Conservation (phyloP, 2,888 invertebrate species). For the Drepana falcataria region DNA sequence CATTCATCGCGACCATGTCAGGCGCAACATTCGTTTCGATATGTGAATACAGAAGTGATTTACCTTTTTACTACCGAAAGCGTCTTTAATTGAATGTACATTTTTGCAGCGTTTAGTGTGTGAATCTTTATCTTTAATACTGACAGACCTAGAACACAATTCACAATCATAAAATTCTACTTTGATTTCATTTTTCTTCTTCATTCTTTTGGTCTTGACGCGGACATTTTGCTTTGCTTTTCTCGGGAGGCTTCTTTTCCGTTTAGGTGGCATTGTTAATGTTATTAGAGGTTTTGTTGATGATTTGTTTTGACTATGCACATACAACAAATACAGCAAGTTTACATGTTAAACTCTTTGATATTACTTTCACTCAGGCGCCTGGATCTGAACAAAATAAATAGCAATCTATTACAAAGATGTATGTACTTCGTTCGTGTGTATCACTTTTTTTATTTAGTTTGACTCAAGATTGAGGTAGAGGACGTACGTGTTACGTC, state of each 20-base stretch:
- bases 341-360: conserved; percentile 48
- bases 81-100: background rate
- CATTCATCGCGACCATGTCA: background rate
- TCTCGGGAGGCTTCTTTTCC: conserved; percentile 46
- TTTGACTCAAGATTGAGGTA: too few species aligned
- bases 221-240: conserved; percentile 11
- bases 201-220: background rate
- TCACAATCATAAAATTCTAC: background rate
- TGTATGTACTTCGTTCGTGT: too few species aligned
- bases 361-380: conserved; percentile 75
- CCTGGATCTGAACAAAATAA: conserved; percentile 12
- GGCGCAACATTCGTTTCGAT: background rate
- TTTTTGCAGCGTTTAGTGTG: background rate
- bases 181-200: background rate
- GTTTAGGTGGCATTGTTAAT: conserved; percentile 52
- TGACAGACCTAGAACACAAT: background rate
- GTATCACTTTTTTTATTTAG: too few species aligned
- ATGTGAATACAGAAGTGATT: background rate
- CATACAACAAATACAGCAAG: conserved; percentile 27
- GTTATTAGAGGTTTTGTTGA: conserved; percentile 17
- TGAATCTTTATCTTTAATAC: background rate
- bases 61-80: background rate
- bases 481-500: too few species aligned
- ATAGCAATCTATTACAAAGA: background rate
- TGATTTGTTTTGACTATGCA: conserved; percentile 9